Evolutionary conservation across 1,140 invertebrate genomes (phyloP), one percentile per base, ranked within the genome.

Genomic region (Trichomalopsis sarcophagae): DNA sequence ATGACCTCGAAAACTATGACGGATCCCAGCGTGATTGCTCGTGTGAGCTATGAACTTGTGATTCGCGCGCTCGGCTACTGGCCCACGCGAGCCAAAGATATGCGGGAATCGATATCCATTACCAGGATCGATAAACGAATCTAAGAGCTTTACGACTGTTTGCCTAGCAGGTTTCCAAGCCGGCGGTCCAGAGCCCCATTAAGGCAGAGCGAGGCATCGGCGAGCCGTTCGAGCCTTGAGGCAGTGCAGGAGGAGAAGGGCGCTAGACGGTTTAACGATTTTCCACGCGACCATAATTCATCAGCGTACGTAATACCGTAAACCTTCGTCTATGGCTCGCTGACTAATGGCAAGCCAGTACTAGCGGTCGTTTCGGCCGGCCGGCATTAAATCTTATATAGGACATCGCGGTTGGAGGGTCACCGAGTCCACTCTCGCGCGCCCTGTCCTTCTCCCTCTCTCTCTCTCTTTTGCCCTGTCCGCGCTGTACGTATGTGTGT

Each of bases 211-310:
- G 73, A 14, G 27, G 23, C 74, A 27, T 9, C n/a, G 13, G 33
- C 9, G 68, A 27, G 68, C 23, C 73, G 23, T 36, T n/a, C 27
- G 23, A 30, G 74, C 27, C 66, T 33, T 9, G 17, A 33, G 13
- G 27, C 27, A 13, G 30, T 55, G 3, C 3, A 30, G 27, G 13
- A 9, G 44, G n/a, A 47, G 21, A 55, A 27, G 74, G 33, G 33
- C 36, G 40, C 13, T 2, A 76, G 69, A 69, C 30, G 84, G 84
- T 85, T 85, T 85, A 85, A 85, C 78, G 77, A 85, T 85, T 85
- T 81, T 85, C 78, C 66, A 55, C 84, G 71, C 77, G 27, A 55
- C 69, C 77, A 85, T 85, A 85, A 81, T 75, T 85, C 84, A 85
- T 85, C 84, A 73, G 33, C 7, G 62, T n/a, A 80, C 50, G 33